Percentiles rank a stretch among this genome's conserved stretches.
Conservation (phyloP, 2,797 vertebrate species). For the Benthosema pterotum region DNA sequence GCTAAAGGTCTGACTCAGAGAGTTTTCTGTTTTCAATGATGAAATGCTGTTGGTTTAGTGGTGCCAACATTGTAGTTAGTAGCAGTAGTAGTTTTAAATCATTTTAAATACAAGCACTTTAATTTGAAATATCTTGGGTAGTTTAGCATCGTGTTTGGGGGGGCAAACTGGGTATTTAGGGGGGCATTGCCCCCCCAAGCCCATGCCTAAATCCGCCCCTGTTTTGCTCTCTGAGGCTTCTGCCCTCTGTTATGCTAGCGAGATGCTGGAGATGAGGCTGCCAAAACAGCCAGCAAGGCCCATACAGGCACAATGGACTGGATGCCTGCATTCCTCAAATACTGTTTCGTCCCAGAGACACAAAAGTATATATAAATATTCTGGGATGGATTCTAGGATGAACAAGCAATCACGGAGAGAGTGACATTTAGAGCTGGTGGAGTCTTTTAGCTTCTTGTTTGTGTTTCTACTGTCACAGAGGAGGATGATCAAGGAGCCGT, state of each 20-base stretch:
- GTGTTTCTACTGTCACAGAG: conserved; percentile 31
- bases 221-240: conserved; percentile 74
- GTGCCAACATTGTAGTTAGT: too few relatives aligned
- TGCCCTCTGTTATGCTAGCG: conserved; percentile 67
- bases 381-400: conserved; percentile 47
- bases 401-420: conserved; percentile 40
- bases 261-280: conserved; percentile 12
- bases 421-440: conserved; percentile 32
- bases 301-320: conserved; percentile 64
- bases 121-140: too few relatives aligned
- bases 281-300: conserved; percentile 24
- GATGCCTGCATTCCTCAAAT: conserved; percentile 71
- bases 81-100: too few relatives aligned
- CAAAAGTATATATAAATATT: conserved; percentile 43
- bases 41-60: too few relatives aligned
- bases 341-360: conserved; percentile 60
- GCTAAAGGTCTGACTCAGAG: too few relatives aligned
- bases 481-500: conserved; percentile 21
- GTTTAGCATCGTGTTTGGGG: too few relatives aligned
- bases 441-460: conserved; percentile 20
- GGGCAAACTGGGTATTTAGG: too few relatives aligned
- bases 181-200: too few relatives aligned
- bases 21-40: too few relatives aligned
- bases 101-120: too few relatives aligned
- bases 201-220: too few relatives aligned